These are phyloP conservation scores for Epinephelus moara DNA, from an alignment of 2,113 vertebrate species.

Conservation along the genomic window DNA sequence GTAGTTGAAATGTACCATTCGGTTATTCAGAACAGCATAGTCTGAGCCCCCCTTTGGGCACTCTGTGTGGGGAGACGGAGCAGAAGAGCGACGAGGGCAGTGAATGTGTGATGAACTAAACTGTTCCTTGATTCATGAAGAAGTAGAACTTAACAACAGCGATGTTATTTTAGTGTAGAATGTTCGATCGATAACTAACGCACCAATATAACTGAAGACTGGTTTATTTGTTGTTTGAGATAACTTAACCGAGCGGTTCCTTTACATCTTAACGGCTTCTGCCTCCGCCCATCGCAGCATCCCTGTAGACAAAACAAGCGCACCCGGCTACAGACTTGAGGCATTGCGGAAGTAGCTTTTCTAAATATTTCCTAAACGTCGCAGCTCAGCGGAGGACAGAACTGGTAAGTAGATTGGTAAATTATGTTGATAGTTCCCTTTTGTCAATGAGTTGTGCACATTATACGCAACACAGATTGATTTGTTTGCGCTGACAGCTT, in stretches of 20 bases:
- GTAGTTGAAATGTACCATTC: too few species aligned
- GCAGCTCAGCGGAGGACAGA: neutral
- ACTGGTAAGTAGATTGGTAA: conserved; percentile 46
- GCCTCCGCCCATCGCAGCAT: neutral
- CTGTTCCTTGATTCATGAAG: too few species aligned
- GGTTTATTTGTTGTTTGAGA: neutral
- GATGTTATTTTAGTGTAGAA: too few species aligned
- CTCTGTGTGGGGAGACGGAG: too few species aligned
- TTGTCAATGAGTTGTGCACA: fast-evolving
- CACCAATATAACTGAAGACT: fast-evolving
- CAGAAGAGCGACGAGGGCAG: too few species aligned
- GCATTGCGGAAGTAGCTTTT: conserved; percentile 52
- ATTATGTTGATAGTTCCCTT: neutral
- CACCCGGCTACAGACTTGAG: neutral
- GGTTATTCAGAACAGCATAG: too few species aligned
- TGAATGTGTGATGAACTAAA: too few species aligned
- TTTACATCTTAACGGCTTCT: too few species aligned
- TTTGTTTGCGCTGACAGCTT: neutral
- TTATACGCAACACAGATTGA: neutral
- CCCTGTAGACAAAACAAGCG: conserved; percentile 8
- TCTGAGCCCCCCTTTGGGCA: too few species aligned
- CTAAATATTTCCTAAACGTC: conserved; percentile 22
- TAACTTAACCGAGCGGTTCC: neutral
- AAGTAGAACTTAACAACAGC: too few species aligned
- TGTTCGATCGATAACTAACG: too few species aligned